phyloP scores from a whole-genome alignment of 1,140 invertebrate genomes.

The Drosophila virilis region DNA sequence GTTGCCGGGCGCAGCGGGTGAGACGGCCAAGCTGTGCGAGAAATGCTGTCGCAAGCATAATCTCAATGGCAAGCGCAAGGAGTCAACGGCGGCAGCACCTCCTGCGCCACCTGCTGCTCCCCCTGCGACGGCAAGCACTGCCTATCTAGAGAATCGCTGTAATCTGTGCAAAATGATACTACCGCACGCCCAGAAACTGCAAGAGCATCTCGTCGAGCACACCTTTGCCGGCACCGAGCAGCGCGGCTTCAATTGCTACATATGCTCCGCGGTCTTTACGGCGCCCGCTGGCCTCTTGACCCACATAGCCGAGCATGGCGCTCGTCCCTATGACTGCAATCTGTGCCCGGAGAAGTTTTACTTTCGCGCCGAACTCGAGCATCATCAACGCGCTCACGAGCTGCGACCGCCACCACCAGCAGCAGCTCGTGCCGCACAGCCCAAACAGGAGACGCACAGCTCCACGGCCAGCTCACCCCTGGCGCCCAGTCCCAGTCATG shows the following conservation, averaged over 20 bases:
- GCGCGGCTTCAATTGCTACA: conserved; percentile 93
- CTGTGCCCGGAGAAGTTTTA: conserved; percentile 94
- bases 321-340: conserved; percentile 93
- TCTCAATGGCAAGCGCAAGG: conserved; percentile 62
- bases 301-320: conserved; percentile 93
- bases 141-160: conserved; percentile 69
- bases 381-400: conserved; percentile 87
- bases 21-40: conserved; percentile 78
- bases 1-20: conserved; percentile 41
- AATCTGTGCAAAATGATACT: conserved; percentile 82
- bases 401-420: conserved; percentile 10
- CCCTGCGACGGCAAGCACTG: not conserved
- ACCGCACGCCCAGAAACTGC: conserved; percentile 87
- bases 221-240: conserved; percentile 93
- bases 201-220: conserved; percentile 96
- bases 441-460: conserved; percentile 46
- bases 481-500: conserved; percentile 48
- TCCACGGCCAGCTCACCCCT: conserved; percentile 29
- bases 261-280: conserved; percentile 95
- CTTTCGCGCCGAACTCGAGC: conserved; percentile 95
- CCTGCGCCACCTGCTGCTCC: not conserved
- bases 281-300: conserved; percentile 91
- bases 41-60: conserved; percentile 83
- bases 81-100: conserved; percentile 4
- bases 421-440: not conserved